Conservation (phyloP, 2,113 vertebrate genomes). For the Labeo catla region DNA sequence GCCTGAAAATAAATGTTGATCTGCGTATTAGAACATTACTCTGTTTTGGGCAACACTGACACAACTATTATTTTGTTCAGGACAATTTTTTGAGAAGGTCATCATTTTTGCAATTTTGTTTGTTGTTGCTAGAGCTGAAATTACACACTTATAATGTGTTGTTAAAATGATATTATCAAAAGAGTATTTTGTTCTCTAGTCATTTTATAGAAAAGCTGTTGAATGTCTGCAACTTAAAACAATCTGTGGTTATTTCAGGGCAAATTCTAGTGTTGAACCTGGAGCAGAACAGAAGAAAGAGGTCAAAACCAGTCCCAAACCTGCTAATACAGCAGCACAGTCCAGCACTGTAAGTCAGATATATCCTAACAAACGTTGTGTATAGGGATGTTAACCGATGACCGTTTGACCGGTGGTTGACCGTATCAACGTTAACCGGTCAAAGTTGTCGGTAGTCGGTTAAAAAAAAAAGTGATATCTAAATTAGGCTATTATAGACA, state of each 20-base stretch:
- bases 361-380: not conserved
- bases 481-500: too few species aligned
- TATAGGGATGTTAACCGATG: too few species aligned
- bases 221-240: too few species aligned
- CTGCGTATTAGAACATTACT: not conserved
- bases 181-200: not conserved
- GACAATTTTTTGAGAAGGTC: not conserved
- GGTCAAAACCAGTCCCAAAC: slow-evolving; percentile 79
- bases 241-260: slow-evolving; percentile 59
- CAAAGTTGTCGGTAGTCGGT: too few species aligned
- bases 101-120: not conserved
- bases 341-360: slow-evolving; percentile 83
- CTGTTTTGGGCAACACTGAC: not conserved
- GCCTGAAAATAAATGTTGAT: not conserved
- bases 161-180: not conserved
- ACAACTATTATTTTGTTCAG: not conserved
- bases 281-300: slow-evolving; percentile 85
- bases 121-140: not conserved
- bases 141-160: not conserved
- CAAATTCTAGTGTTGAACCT: slow-evolving; percentile 72
- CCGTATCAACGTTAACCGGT: too few species aligned
- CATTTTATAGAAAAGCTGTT: not conserved
- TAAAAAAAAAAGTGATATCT: too few species aligned
- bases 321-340: slow-evolving; percentile 84
- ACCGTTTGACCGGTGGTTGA: too few species aligned